phyloP scores from a whole-genome alignment of 2,888 invertebrate species.

The Zonitis immaculata region DNA sequence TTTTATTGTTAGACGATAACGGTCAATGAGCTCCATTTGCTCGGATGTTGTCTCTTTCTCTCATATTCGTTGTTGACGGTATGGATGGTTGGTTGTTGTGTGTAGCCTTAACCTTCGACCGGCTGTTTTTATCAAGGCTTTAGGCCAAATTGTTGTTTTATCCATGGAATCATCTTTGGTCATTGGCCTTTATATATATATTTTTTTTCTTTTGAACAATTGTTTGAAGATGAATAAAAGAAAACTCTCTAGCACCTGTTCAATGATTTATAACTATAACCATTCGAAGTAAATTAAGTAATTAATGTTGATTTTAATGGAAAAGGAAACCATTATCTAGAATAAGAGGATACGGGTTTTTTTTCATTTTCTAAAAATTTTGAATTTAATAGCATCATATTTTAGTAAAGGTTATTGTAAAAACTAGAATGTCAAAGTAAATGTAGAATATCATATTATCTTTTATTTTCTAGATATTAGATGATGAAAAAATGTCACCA shows the following conservation, averaged over 20 bases:
- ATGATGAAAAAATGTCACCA: too few relatives aligned
- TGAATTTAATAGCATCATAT: background rate
- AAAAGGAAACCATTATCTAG: background rate
- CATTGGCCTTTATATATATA: background rate
- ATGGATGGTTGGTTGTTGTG: too few relatives aligned
- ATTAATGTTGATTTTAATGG: too few relatives aligned
- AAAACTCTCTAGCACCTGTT: too few relatives aligned
- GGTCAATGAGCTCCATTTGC: slow-evolving; percentile 26
- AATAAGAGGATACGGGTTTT: background rate
- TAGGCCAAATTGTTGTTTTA: background rate
- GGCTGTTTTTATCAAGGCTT: slow-evolving; percentile 11
- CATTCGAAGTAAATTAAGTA: too few relatives aligned
- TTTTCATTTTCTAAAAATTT: background rate
- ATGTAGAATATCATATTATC: too few relatives aligned
- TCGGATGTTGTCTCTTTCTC: background rate
- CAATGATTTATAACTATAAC: too few relatives aligned
- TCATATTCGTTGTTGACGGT: background rate
- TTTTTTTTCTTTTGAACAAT: too few relatives aligned
- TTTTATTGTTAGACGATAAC: slow-evolving; percentile 11
- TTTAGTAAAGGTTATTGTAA: background rate
- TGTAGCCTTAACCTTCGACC: slow-evolving; percentile 27
- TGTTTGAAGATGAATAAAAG: too few relatives aligned
- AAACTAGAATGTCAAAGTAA: too few relatives aligned
- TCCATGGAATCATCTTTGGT: background rate
- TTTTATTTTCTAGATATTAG: too few relatives aligned